Conservation (phyloP, 2,113 vertebrate species). For the Dolichotis patagonum region DNA sequence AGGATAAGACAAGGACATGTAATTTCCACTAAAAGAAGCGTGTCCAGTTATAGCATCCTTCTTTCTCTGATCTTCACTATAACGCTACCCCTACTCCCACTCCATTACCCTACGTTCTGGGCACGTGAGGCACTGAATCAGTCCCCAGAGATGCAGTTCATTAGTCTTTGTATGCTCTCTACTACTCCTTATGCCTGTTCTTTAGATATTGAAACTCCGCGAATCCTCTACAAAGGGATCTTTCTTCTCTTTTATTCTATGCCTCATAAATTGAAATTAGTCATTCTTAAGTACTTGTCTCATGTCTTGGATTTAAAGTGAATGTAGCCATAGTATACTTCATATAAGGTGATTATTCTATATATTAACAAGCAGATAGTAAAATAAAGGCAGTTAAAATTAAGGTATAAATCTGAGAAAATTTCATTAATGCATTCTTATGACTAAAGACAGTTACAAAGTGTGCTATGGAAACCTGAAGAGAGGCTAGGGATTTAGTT, state of each 20-base stretch:
- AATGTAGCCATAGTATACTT: background rate
- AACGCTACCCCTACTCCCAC: rapidly evolving
- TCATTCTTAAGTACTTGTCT: background rate
- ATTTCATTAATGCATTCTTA: background rate
- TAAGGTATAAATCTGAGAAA: slow-evolving; percentile 1
- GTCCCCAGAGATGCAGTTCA: background rate
- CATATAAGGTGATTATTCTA: background rate
- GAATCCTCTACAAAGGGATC: background rate
- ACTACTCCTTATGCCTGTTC: background rate
- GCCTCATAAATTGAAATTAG: background rate
- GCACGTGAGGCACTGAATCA: background rate
- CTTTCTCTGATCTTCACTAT: background rate
- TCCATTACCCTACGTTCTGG: rapidly evolving
- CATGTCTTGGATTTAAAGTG: background rate
- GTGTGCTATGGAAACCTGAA: background rate
- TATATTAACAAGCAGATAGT: background rate
- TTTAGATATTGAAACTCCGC: background rate
- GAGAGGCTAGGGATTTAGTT: too few relatives aligned
- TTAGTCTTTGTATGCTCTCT: background rate
- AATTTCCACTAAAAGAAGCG: background rate
- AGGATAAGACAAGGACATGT: background rate
- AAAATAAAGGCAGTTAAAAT: background rate
- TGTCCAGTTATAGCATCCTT: background rate
- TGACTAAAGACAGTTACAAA: background rate
- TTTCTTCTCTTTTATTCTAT: background rate